Percentiles rank a stretch among this genome's conserved stretches.
phyloP scores from a whole-genome alignment of 2,888 invertebrate species.

The Julus scandinavius region DNA sequence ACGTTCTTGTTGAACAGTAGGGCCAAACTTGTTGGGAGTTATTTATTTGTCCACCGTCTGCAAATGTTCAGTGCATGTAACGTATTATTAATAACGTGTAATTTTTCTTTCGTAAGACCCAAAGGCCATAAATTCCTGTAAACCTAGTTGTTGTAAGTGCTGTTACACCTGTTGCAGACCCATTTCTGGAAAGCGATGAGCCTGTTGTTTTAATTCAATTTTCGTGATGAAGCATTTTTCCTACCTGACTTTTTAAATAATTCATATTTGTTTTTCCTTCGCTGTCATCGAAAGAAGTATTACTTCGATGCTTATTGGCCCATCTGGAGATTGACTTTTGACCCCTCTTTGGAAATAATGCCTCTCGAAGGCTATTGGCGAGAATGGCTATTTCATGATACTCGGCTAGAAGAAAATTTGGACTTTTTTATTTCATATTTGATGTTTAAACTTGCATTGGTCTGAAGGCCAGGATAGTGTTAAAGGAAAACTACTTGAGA shows the following conservation, averaged over 20 bases:
- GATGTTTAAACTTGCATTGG: too few relatives aligned
- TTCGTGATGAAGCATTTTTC: slow-evolving; percentile 39
- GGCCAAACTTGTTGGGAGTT: too few relatives aligned
- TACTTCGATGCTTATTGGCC: not conserved
- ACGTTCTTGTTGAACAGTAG: too few relatives aligned
- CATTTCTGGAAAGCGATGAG: not conserved
- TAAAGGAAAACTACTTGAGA: too few relatives aligned
- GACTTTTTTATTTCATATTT: too few relatives aligned
- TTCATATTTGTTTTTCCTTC: not conserved
- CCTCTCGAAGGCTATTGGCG: not conserved
- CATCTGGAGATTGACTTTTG: not conserved
- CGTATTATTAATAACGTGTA: too few relatives aligned
- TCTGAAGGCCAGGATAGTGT: too few relatives aligned
- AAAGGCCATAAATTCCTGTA: not conserved
- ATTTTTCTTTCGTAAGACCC: not conserved
- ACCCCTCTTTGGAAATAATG: not conserved
- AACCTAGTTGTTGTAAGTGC: not conserved
- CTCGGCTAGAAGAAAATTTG: not conserved
- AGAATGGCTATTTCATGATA: not conserved
- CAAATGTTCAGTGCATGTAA: too few relatives aligned
- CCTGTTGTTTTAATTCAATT: slow-evolving; percentile 43
- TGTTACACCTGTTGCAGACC: not conserved
- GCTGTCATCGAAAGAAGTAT: not conserved
- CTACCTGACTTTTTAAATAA: not conserved
- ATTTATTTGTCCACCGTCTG: too few relatives aligned